Evolutionary conservation across 2,797 vertebrate species (phyloP).

Genomic region (Smutsia temminckii): DNA sequence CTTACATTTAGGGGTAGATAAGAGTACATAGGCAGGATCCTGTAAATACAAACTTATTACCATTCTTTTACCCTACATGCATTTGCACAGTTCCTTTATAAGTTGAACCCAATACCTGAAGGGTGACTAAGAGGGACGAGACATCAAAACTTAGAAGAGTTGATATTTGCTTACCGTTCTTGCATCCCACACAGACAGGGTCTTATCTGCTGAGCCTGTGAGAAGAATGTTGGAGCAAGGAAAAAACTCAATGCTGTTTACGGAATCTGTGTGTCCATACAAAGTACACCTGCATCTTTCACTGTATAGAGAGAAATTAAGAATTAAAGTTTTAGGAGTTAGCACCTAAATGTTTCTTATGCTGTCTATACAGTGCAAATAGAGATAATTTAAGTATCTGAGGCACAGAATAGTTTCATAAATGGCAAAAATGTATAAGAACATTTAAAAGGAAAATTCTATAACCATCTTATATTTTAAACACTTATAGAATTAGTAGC

Average conservation of each 20-base stretch:
- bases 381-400: neutral
- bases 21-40: neutral
- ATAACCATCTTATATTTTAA: neutral
- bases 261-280: constrained; percentile 88
- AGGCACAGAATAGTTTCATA: neutral
- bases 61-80: neutral
- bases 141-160: neutral
- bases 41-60: neutral
- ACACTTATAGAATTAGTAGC: neutral
- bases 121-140: neutral
- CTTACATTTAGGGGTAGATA: neutral
- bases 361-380: neutral
- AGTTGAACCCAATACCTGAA: neutral
- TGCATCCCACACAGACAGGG: constrained; percentile 83
- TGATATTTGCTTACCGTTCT: constrained; percentile 81
- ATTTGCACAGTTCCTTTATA: neutral
- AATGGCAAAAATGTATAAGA: neutral
- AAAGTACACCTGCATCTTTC: constrained; percentile 86
- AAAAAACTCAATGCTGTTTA: constrained; percentile 91
- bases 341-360: neutral
- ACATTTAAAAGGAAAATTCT: neutral
- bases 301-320: constrained; percentile 74
- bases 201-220: constrained; percentile 84
- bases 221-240: constrained; percentile 83
- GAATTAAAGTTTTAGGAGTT: neutral